Evolutionary conservation across 2,113 vertebrate species (phyloP), one percentile per base, ranked within the genome.

Genomic region (Pyxicephalus adspersus): DNA sequence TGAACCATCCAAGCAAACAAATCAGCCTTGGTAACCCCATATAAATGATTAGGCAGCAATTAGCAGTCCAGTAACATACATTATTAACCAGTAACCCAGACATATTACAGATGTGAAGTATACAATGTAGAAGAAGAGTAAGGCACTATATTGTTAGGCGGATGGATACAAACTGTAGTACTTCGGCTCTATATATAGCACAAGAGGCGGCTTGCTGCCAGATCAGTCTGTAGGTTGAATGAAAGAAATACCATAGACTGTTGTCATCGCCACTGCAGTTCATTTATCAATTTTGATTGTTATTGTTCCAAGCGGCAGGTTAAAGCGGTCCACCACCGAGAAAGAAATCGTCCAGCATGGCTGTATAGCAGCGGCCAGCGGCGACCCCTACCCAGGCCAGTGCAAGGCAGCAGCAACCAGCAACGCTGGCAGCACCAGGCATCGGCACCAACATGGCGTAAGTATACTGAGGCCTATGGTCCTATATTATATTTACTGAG

Each of bases 191-290:
- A 81, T 73, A 73, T 64, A 81, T 20, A 6, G 0, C 5, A n/a
- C n/a, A 34, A 9, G 58, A 4, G 9, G 15, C 18, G 2, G 0
- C 29, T 13, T 52, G 45, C 25, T 58, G 78, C 78, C 78, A 81
- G 67, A 68, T 81, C 78, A 73, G 57, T 73, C 58, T 64, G 78
- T 58, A 64, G 78, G 57, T 81, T 67, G 60, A 23, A 72, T 81
- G 78, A 72, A 16, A 23, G 66, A 45, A 45, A 3, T 45, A 15
- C 11, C 38, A 13, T 45, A 15, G 38, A n/a, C n/a, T n/a, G n/a
- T n/a, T n/a, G n/a, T n/a, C n/a, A n/a, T n/a, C n/a, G n/a, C n/a
- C n/a, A n/a, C n/a, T n/a, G n/a, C 0, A 1, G 19, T 3, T 66
- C 17, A 1, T 54, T 54, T 0, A 26, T 54, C 67, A 34, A 2